Evolutionary conservation across 2,888 invertebrate species (phyloP), one percentile per base, ranked within the genome.

Genomic region (Molanna angustata): DNA sequence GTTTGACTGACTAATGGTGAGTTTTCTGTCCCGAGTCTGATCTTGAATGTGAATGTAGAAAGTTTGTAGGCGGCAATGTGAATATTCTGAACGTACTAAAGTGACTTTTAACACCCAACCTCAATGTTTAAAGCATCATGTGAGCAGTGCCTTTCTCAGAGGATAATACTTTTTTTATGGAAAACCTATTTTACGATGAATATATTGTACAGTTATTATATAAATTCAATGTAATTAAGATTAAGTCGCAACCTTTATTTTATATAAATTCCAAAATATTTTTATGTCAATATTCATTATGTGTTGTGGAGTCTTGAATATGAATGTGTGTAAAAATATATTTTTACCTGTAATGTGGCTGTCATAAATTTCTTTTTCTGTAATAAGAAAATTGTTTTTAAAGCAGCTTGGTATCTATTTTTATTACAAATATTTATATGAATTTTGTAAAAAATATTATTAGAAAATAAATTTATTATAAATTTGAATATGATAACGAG

Each of bases 151-250:
- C 57, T 57, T 55, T 52, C 43, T 40, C 48, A 55, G 48, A 57
- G 53, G 51, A 57, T 37, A 48, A 49, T 52, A 46, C 33, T 57
- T 56, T 52, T 45, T 17, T 42, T 16, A 42, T 48, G 37, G 43
- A 33, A 48, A 39, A 56, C 43, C 40, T 52, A 52, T 52, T 56
- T 56, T 56, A 52, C 41, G 46, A 56, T 56, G 52, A 56, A 56
- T 56, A 56, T 56, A 56, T 56, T 56, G 56, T 56, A 56, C 56
- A 56, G 49, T 46, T 50, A 54, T 47, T 45, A 55, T 51, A 46
- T n/a, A n/a, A n/a, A n/a, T 46, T 43, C 22, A 42, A 51, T 32
- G 40, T 41, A 35, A 18, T 9, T 40, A 17, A 37, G 35, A 22
- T 32, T 52, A 18, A 11, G 22, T 40, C 37, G 47, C 17, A 27